Conservation (phyloP, 2,888 invertebrate species). For the Zootermopsis nevadensis region DNA sequence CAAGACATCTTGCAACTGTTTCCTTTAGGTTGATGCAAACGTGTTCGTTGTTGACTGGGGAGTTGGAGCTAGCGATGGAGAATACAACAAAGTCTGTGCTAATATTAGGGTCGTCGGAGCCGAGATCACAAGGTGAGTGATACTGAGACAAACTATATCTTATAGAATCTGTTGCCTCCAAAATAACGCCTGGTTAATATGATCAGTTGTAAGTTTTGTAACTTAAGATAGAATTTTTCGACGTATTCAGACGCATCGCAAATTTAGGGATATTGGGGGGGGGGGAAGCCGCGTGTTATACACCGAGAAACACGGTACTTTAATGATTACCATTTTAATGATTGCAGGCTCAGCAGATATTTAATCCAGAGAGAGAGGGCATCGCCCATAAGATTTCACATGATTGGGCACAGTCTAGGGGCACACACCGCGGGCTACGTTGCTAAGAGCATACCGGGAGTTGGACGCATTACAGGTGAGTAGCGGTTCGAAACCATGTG, state of each 20-base stretch:
- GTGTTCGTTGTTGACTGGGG: conserved; percentile 58
- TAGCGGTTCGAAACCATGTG: too few relatives aligned
- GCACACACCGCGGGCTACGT: conserved; percentile 55
- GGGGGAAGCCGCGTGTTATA: too few relatives aligned
- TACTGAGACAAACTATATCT: too few relatives aligned
- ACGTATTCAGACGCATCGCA: too few relatives aligned
- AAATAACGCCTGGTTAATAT: too few relatives aligned
- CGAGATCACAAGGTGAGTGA: conserved; percentile 53
- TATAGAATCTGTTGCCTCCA: too few relatives aligned
- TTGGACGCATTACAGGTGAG: conserved; percentile 55
- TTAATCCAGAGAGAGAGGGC: conserved; percentile 40
- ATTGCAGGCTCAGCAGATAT: conserved; percentile 44
- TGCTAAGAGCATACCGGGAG: conserved; percentile 53
- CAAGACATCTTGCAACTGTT: too few relatives aligned
- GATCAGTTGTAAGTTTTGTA: too few relatives aligned
- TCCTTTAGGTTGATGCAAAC: conserved; percentile 56
- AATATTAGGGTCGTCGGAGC: conserved; percentile 57
- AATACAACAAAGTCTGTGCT: conserved; percentile 56
- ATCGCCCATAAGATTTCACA: conserved; percentile 49
- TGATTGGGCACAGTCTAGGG: conserved; percentile 56
- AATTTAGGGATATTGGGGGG: too few relatives aligned
- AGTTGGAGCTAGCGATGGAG: conserved; percentile 55
- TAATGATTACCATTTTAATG: too few relatives aligned
- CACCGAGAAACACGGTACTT: too few relatives aligned
- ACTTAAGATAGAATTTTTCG: too few relatives aligned